phyloP scores from a whole-genome alignment of 2,797 vertebrate genomes.

The Tenualosa thibaudeaui region DNA sequence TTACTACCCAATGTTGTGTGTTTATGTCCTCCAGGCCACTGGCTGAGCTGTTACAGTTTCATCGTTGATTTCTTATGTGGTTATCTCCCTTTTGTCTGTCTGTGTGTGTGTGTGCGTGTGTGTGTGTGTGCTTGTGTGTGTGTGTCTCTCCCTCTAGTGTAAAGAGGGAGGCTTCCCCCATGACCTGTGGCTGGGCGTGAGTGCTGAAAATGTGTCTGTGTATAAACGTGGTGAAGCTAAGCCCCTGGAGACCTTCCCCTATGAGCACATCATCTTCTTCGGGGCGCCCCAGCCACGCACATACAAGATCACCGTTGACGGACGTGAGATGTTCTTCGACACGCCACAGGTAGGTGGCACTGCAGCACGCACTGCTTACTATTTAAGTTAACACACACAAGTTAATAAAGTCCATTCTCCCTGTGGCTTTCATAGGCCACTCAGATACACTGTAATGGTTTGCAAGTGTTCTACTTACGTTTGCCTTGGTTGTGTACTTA shows the following conservation, averaged over 20 bases:
- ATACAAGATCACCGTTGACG: conserved; percentile 92
- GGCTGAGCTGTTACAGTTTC: background rate
- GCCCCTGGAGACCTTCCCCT: conserved; percentile 89
- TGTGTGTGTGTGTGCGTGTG: conserved; percentile 30
- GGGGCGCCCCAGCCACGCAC: conserved; percentile 87
- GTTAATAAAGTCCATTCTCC: background rate
- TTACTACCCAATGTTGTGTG: background rate
- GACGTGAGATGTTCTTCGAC: conserved; percentile 93
- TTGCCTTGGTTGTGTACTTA: too few species aligned
- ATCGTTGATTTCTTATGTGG: background rate
- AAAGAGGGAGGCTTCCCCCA: conserved; percentile 93
- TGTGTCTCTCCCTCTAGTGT: conserved; percentile 70
- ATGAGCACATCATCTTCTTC: conserved; percentile 92
- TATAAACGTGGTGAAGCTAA: conserved; percentile 89
- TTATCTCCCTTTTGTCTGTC: background rate
- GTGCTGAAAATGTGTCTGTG: conserved; percentile 89
- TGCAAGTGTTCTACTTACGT: too few species aligned
- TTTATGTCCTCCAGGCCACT: background rate
- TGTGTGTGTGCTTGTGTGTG: conserved; percentile 24
- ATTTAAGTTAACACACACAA: too few species aligned
- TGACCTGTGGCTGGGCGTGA: conserved; percentile 91
- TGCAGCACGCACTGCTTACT: too few species aligned
- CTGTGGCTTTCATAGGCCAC: too few species aligned
- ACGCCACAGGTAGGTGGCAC: conserved; percentile 80
- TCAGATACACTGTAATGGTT: too few species aligned